Base-by-base conservation (phyloP, 30 jellyfish, hydroid and myxozoan genomes). In the Calvadosia cruxmelitensis region DNA sequence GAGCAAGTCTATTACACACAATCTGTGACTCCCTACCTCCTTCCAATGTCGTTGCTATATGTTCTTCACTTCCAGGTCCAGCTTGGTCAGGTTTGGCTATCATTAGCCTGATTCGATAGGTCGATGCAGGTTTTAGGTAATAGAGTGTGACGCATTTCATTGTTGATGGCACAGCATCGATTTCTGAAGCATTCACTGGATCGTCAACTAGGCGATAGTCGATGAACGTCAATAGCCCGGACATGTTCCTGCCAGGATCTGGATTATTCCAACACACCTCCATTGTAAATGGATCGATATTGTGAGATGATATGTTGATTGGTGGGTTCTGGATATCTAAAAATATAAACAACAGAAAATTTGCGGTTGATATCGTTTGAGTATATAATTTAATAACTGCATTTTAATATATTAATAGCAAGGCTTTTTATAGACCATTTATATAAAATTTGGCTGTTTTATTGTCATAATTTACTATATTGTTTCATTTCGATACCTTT, bases 31-130 rank as follows among this genome's bases (percentile, higher is more conserved):
- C n/a, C 88, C 33, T 68, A 71, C 93, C 72, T 71, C 84, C 93
- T 71, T 79, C 93, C 20, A 28, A 29, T 0, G 93, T 79, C 1
- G 23, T 34, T 26, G 31, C 49, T 20, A 72, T 36, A 1, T 66
- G 69, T 71, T 79, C 93, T 3, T 65, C 57, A 31, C 80, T 69
- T 10, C 74, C 84, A 1, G 84, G 84, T 23, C 93, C 93, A 52
- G 70, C 71, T 20, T 81, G 80, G 12, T 48, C 50, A 63, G 23
- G 52, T 31, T 65, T 70, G 5, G 81, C 84, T 24, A 79, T 29
- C 2, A 79, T 52, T 80, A 79, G 53, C 1, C 93, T 52, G 63
- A 79, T 2, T 53, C 93, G 32, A 64, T 79, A 79, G 73, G 29
- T 71, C 24, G 79, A 50, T 23, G 29, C 64, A 27, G 93, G 73